Percentiles rank a stretch among this genome's conserved stretches.
phyloP scores from a whole-genome alignment of 2,113 vertebrate species.

The Muntiacus reevesi region DNA sequence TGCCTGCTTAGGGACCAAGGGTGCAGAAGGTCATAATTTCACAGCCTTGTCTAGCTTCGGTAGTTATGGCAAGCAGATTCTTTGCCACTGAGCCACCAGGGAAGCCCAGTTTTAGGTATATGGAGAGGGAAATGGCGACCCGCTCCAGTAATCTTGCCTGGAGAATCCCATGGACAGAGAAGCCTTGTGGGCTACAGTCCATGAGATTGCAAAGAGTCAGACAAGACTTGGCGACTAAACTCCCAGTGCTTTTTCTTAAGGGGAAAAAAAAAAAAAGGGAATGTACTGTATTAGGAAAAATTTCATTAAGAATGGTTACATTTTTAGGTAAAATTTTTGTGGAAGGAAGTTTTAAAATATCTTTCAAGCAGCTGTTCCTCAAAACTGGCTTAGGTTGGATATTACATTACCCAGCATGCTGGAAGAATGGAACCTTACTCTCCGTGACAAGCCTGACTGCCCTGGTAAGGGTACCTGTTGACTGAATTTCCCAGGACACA shows the following conservation, averaged over 20 bases:
- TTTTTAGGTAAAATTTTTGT: not conserved
- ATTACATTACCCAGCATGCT: not conserved
- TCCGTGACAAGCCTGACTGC: not conserved
- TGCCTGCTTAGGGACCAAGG: not conserved
- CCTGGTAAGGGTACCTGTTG: not conserved
- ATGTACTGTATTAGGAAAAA: not conserved
- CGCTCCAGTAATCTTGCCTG: not conserved
- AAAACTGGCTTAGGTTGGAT: not conserved
- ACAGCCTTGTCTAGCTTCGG: not conserved
- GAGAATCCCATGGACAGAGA: not conserved
- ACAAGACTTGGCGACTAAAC: not conserved
- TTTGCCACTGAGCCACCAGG: not conserved
- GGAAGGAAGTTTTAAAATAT: not conserved
- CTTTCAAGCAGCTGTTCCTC: not conserved
- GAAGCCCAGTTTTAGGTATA: not conserved
- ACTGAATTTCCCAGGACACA: not conserved
- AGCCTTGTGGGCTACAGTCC: not conserved
- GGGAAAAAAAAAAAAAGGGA: not conserved
- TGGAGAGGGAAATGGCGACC: not conserved
- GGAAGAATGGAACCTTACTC: not conserved
- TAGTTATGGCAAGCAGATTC: not conserved
- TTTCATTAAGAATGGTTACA: not conserved
- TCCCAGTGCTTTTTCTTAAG: not conserved
- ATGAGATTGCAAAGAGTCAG: not conserved
- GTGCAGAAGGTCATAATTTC: not conserved